A percentile compares a stretch with the other conserved stretches of the same genome.
These are phyloP conservation scores for Octopus bimaculoides DNA, from an alignment of 1,140 invertebrate genomes.

Conservation along the genomic window DNA sequence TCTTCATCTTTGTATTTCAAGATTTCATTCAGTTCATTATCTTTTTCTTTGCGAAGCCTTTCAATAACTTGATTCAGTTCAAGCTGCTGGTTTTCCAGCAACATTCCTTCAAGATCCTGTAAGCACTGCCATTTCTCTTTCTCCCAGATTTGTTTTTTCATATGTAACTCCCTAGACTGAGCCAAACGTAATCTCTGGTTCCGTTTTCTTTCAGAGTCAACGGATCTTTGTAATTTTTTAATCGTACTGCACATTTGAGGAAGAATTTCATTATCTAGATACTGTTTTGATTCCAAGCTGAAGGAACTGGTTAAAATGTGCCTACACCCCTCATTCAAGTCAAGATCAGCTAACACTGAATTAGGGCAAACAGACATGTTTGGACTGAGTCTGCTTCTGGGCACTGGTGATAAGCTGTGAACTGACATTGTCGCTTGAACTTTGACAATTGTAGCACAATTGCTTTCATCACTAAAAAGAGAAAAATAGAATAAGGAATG, in stretches of 20 bases:
- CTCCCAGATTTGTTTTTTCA: not conserved
- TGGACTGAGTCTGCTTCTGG: too few species aligned
- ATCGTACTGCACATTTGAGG: not conserved
- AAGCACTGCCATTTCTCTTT: not conserved
- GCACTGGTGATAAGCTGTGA: too few species aligned
- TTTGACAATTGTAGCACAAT: too few species aligned
- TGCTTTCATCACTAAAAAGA: too few species aligned
- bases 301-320: too few species aligned
- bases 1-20: constrained; percentile 16
- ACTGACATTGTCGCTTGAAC: too few species aligned
- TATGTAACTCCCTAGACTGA: not conserved
- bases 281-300: too few species aligned
- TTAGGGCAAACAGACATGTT: too few species aligned
- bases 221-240: not conserved
- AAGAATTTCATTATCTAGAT: too few species aligned
- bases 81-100: not conserved
- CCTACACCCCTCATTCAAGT: too few species aligned
- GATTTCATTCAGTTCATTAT: constrained; percentile 3
- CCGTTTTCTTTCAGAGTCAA: constrained; percentile 5
- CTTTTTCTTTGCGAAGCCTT: not conserved
- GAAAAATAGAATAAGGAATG: too few species aligned
- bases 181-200: not conserved
- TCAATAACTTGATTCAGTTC: constrained; percentile 1
- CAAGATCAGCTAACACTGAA: too few species aligned
- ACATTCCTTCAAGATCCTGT: not conserved